A percentile compares a stretch with the other conserved stretches of the same genome.
Evolutionary conservation across 92 coral and sea anemone species (phyloP).

Genomic region (Galaxea fascicularis): DNA sequence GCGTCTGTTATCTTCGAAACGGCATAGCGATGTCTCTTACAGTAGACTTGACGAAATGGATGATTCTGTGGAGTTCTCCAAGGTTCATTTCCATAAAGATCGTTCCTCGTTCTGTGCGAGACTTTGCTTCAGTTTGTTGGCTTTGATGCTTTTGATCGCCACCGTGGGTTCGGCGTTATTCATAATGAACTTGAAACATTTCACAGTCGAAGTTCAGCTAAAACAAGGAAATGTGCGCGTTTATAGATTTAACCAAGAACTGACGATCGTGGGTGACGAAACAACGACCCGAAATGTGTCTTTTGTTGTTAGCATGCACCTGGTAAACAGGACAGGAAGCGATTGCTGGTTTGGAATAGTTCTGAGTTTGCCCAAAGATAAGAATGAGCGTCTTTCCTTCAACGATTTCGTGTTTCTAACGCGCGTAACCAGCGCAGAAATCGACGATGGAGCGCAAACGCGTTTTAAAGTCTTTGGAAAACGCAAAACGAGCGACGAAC

Average conservation of each 20-base stretch:
- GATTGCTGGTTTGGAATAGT: conserved; percentile 63
- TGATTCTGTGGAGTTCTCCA: conserved; percentile 45
- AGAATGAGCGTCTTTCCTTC: not conserved
- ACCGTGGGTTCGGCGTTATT: conserved; percentile 20
- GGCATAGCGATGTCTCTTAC: conserved; percentile 29
- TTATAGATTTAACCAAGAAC: conserved; percentile 64
- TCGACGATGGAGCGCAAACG: conserved; percentile 8
- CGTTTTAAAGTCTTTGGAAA: conserved; percentile 45
- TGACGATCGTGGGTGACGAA: conserved; percentile 36
- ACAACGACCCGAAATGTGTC: conserved; percentile 29
- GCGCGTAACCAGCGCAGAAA: conserved; percentile 29
- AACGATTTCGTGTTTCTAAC: conserved; percentile 45
- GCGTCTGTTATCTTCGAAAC: conserved; percentile 21
- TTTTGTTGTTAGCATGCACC: conserved; percentile 52
- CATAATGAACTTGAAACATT: conserved; percentile 32
- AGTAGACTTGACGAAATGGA: conserved; percentile 10
- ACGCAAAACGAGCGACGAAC: conserved; percentile 29
- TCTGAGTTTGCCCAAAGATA: conserved; percentile 35
- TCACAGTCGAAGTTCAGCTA: conserved; percentile 58
- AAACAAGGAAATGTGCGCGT: conserved; percentile 46
- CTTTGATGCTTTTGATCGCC: conserved; percentile 17
- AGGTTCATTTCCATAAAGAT: conserved; percentile 43
- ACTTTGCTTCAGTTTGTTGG: conserved; percentile 25
- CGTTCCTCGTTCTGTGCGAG: conserved; percentile 26
- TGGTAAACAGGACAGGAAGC: conserved; percentile 65